Evolutionary conservation across 2,113 vertebrate genomes (phyloP).

Genomic region (Sinocyclocheilus anshuiensis): DNA sequence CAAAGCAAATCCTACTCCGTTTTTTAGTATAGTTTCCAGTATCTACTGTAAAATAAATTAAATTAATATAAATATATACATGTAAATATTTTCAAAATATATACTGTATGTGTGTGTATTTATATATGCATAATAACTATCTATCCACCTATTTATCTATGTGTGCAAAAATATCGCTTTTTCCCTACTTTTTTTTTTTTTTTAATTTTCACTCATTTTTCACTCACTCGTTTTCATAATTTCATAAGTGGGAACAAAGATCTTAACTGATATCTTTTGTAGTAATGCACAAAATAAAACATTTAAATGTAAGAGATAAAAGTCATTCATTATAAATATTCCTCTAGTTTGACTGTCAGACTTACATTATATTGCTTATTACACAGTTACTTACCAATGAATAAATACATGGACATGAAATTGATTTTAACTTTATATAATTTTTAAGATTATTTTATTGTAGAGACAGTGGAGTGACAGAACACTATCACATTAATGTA

Average conservation of each 20-base stretch:
- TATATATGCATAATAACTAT: no score
- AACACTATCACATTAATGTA: background rate
- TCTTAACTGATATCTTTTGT: background rate
- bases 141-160: no score
- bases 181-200: background rate
- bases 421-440: background rate
- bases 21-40: no score
- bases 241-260: background rate
- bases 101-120: no score
- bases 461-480: background rate
- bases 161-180: background rate
- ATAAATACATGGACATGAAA: background rate
- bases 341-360: background rate
- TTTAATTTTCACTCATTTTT: no score
- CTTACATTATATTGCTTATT: background rate
- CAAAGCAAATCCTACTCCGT: no score
- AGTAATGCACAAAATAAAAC: background rate
- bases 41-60: no score
- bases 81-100: no score
- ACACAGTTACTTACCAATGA: background rate
- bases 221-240: no score
- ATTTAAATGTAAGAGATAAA: background rate
- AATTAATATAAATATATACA: no score
- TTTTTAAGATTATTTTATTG: background rate
- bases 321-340: background rate